These are phyloP conservation scores for Anniella stebbinsi DNA, from an alignment of 2,797 vertebrate genomes.

Conservation along the genomic window DNA sequence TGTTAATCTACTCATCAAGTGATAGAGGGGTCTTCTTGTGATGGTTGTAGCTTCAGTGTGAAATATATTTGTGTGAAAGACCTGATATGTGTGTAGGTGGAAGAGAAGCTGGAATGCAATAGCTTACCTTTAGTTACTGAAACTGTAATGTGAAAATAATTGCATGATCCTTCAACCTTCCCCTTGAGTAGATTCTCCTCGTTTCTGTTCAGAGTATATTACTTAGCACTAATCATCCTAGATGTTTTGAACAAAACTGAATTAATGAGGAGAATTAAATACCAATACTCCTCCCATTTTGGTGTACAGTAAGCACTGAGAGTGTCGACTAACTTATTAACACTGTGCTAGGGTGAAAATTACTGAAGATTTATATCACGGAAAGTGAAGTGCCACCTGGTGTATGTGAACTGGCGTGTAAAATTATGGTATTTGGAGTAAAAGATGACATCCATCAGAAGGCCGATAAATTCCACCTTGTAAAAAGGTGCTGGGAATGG, in stretches of 20 bases:
- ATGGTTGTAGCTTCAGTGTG: not conserved
- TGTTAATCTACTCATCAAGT: too few relatives aligned
- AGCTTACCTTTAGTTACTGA: conserved; percentile 13
- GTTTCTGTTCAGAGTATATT: conserved; percentile 10
- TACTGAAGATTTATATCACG: conserved; percentile 26
- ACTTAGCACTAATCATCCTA: not conserved
- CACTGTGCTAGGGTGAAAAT: not conserved
- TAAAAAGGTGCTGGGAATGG: not conserved
- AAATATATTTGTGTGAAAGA: not conserved
- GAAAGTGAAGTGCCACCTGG: not conserved
- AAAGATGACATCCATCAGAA: conserved; percentile 20
- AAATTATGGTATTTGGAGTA: conserved; percentile 22
- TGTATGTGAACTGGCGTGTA: not conserved
- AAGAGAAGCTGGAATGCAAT: not conserved
- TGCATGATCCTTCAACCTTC: conserved; percentile 25
- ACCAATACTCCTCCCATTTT: not conserved
- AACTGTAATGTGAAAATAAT: not conserved
- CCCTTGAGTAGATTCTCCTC: not conserved
- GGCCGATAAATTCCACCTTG: not conserved
- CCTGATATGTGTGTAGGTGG: not conserved
- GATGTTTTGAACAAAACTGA: conserved; percentile 17
- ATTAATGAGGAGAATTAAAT: not conserved
- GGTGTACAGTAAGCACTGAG: not conserved
- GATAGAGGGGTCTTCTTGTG: too few relatives aligned
- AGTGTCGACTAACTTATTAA: not conserved